Evolutionary conservation across 2,888 invertebrate genomes (phyloP).

Genomic region (Schizaphis graminum): DNA sequence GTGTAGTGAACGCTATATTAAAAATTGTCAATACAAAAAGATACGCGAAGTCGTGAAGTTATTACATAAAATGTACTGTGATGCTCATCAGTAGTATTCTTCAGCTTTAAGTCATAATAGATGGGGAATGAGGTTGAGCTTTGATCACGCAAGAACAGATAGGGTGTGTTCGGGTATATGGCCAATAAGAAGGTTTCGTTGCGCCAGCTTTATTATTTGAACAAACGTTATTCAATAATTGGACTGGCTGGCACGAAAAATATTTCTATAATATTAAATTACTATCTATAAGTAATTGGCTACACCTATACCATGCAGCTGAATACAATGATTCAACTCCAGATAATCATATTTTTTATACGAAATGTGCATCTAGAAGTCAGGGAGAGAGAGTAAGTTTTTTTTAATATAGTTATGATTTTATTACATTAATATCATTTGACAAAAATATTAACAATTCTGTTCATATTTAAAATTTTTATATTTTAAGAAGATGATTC

Average conservation of each 20-base stretch:
- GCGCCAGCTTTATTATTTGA: neutral
- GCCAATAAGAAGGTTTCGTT: neutral
- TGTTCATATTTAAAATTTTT: too few species aligned
- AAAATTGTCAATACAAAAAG: neutral
- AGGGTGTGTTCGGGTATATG: neutral
- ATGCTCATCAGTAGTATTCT: neutral
- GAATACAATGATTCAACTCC: neutral
- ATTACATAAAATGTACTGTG: neutral
- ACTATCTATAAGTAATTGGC: neutral
- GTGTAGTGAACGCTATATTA: neutral
- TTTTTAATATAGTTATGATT: too few species aligned
- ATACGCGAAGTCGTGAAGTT: neutral
- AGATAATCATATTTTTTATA: neutral
- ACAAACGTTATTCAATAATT: neutral
- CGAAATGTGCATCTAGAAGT: neutral
- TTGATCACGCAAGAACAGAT: neutral
- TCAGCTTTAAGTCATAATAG: neutral
- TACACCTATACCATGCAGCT: neutral
- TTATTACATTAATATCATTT: too few species aligned
- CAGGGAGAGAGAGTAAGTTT: too few species aligned
- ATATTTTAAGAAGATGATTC: too few species aligned
- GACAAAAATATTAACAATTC: too few species aligned
- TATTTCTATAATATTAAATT: neutral
- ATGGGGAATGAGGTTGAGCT: neutral
- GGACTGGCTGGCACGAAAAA: neutral